These are phyloP conservation scores for Euzophera pinguis DNA, from an alignment of 2,888 invertebrate species.

Conservation along the genomic window DNA sequence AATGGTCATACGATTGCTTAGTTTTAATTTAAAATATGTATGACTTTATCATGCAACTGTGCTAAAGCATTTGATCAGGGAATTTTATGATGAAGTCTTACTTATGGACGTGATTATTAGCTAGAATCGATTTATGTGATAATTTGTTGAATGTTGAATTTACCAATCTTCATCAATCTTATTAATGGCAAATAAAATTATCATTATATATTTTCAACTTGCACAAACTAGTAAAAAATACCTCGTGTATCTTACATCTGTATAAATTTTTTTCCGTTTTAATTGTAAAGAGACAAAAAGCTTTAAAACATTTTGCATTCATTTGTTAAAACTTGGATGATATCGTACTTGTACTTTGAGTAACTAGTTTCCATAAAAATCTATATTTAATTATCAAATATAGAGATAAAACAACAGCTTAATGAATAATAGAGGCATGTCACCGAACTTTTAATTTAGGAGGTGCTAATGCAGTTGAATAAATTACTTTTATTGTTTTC, in stretches of 20 bases:
- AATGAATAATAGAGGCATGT: slow-evolving; percentile 13
- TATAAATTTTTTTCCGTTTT: no score
- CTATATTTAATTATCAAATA: no score
- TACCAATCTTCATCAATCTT: slow-evolving; percentile 1
- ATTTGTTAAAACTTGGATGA: no score
- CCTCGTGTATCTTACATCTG: no score
- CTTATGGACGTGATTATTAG: slow-evolving; percentile 6
- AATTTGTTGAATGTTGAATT: neutral
- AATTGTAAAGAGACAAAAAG: no score
- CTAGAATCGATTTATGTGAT: slow-evolving; percentile 5
- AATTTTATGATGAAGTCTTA: slow-evolving; percentile 13
- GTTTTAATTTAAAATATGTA: slow-evolving; percentile 20
- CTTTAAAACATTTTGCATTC: no score
- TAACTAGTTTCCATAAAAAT: no score
- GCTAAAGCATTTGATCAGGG: slow-evolving; percentile 10
- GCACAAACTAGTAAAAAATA: no score
- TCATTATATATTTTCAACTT: neutral
- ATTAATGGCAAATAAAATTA: neutral
- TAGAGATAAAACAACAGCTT: no score
- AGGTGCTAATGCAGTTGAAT: slow-evolving; percentile 40
- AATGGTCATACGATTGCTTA: slow-evolving; percentile 22
- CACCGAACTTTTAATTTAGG: slow-evolving; percentile 29
- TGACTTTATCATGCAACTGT: slow-evolving; percentile 13
- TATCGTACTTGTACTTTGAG: no score
- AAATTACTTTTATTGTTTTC: slow-evolving; percentile 27